Conservation (phyloP, 2,113 vertebrate species). For the Eulemur macaco region DNA sequence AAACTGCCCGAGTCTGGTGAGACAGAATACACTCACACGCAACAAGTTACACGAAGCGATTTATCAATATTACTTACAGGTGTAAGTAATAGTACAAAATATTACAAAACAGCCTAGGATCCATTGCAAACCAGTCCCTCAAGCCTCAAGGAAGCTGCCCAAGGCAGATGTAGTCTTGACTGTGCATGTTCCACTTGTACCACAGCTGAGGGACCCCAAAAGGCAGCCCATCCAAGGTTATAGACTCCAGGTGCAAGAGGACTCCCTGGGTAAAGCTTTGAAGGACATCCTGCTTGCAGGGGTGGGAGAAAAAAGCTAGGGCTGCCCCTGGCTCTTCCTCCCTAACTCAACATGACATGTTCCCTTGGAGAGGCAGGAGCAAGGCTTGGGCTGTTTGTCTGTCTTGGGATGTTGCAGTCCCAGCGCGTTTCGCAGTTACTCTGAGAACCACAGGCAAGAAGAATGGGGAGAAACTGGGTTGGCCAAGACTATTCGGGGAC, state of each 20-base stretch:
- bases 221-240: neutral
- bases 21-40: neutral
- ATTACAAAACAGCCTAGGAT: neutral
- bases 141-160: neutral
- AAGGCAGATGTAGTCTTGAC: neutral
- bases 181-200: neutral
- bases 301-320: neutral
- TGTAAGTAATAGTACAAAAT: neutral
- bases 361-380: neutral
- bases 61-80: neutral
- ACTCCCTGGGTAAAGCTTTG: neutral
- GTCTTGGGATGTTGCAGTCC: neutral
- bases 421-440: neutral
- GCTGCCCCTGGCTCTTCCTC: neutral
- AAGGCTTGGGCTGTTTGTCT: neutral
- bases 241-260: neutral
- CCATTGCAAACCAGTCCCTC: neutral
- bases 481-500: neutral
- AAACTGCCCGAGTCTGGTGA: neutral
- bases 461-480: neutral
- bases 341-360: neutral
- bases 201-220: neutral
- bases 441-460: neutral
- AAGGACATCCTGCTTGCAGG: neutral
- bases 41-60: neutral